A percentile compares a stretch with the other conserved stretches of the same genome.
phyloP scores from a whole-genome alignment of 1,140 invertebrate species.

The Diachasma alloeum region DNA sequence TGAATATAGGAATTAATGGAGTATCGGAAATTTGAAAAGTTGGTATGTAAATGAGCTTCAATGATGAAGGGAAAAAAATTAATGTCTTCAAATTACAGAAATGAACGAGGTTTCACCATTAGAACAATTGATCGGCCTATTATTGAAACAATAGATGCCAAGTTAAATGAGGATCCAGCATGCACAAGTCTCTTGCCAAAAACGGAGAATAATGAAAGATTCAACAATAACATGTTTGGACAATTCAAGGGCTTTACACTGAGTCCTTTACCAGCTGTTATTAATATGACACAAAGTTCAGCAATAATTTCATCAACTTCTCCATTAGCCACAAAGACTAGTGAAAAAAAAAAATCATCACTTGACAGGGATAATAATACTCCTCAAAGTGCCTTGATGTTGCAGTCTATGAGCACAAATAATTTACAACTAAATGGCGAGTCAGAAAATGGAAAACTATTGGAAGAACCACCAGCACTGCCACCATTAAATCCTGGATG shows the following conservation, averaged over 20 bases:
- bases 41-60: too few species aligned
- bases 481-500: conserved; percentile 69
- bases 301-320: conserved; percentile 60
- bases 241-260: conserved; percentile 86
- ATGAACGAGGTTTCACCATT: conserved; percentile 46
- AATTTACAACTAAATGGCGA: not conserved
- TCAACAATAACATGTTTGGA: conserved; percentile 76
- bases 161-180: conserved; percentile 57
- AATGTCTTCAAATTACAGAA: conserved; percentile 49
- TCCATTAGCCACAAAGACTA: conserved; percentile 58
- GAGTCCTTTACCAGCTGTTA: conserved; percentile 67
- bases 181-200: conserved; percentile 65
- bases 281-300: conserved; percentile 57
- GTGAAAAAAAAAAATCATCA: conserved; percentile 38
- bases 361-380: conserved; percentile 42
- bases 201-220: conserved; percentile 60
- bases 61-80: not conserved
- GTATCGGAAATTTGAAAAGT: not conserved
- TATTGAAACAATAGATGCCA: conserved; percentile 61
- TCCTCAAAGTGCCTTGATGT: conserved; percentile 26
- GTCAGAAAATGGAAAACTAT: not conserved
- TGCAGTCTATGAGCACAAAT: not conserved
- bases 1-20: too few species aligned
- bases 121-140: conserved; percentile 59
- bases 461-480: conserved; percentile 60